Evolutionary conservation across 2,113 vertebrate species (phyloP), one percentile per base, ranked within the genome.

Genomic region (Lates calcarifer): DNA sequence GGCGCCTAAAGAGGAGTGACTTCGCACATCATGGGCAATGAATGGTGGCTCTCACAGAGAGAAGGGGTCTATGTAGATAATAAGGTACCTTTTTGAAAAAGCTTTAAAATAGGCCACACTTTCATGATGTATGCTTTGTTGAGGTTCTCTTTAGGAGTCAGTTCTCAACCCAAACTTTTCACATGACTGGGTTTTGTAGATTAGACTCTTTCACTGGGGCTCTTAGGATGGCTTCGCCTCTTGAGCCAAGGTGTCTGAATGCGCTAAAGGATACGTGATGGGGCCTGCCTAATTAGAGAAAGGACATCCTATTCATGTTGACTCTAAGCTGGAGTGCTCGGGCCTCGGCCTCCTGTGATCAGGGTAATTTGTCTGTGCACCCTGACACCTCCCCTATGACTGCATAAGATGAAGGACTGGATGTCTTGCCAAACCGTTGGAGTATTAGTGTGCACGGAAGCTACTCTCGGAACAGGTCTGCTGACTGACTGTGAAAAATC

Each of bases 171-270:
- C 41, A 72, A 86, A 79, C 67, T 29, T 79, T 84, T 84, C 73
- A 78, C 73, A 86, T 82, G 83, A 81, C 74, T 88, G 77, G 22
- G 28, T 86, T 87, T 83, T 67, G 82, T 79, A 89, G 84, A 90
- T 89, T 81, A 82, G 76, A 61, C 69, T 56, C 70, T 81, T 67
- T 70, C 55, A 73, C 26, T n/a, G 26, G 9, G 13, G 68, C 68
- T 66, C 62, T 33, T 22, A 18, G 39, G 53, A 18, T 37, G 57
- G 33, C 20, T 68, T 91, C 9, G 2, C 33, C 49, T 29, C 76
- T 73, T 47, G 41, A 81, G 83, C 81, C 72, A 47, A 81, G 49
- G 37, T 0, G 8, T 45, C 62, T 35, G 49, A 75, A 55, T 56
- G 61, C 20, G 41, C 55, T 71, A 29, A 60, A 82, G 66, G 62